Conservation (phyloP, 2,888 invertebrate genomes). For the Frankliniella intonsa region DNA sequence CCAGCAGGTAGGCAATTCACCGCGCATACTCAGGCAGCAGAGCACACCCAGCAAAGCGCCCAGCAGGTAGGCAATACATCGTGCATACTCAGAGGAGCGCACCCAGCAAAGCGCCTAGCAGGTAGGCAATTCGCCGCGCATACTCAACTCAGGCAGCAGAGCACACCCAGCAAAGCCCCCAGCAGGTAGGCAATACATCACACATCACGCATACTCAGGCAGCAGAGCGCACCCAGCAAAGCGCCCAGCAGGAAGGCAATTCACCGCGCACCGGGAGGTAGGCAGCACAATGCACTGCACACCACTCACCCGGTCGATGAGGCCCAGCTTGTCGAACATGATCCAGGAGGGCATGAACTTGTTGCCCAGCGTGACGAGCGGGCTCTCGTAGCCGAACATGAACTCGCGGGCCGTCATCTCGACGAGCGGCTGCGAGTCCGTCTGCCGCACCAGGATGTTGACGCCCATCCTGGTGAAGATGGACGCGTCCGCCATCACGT, state of each 20-base stretch:
- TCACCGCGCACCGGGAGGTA: neutral
- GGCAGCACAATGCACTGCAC: neutral
- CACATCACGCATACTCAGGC: too few relatives aligned
- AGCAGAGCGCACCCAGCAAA: neutral
- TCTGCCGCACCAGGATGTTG: slow-evolving; percentile 66
- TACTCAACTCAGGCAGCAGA: too few relatives aligned
- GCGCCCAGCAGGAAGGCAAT: neutral
- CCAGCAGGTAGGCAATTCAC: neutral
- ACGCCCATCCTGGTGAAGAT: slow-evolving; percentile 63
- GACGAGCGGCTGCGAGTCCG: slow-evolving; percentile 60
- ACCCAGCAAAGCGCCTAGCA: neutral
- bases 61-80: neutral
- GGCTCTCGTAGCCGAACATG: slow-evolving; percentile 76
- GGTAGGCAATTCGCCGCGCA: slow-evolving; percentile 10
- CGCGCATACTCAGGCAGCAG: too few relatives aligned
- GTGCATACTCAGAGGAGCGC: neutral
- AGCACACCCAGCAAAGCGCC: neutral
- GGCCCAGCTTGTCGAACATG: slow-evolving; percentile 77
- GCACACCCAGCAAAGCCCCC: neutral
- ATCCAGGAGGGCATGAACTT: slow-evolving; percentile 79
- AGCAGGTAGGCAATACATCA: neutral
- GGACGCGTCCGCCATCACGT: slow-evolving; percentile 64
- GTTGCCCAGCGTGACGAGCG: slow-evolving; percentile 79
- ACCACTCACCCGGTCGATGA: slow-evolving; percentile 75
- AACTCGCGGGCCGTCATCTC: slow-evolving; percentile 78